Evolutionary conservation across 2,113 vertebrate species (phyloP).

Genomic region (Sphyrna mokarran): DNA sequence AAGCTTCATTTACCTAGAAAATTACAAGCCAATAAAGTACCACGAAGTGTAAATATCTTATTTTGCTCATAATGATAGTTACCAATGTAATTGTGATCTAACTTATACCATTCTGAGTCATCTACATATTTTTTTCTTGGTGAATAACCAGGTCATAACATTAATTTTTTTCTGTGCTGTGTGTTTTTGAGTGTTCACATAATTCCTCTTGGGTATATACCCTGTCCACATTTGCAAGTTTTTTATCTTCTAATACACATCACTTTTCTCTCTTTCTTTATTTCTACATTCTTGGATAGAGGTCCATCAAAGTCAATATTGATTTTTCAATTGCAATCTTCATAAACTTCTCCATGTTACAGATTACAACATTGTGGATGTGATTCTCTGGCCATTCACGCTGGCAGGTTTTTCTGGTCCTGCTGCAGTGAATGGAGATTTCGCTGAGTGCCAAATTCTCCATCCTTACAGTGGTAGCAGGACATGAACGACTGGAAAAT

Average conservation of each 20-base stretch:
- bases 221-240: not conserved
- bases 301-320: not conserved
- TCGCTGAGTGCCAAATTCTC: too few species aligned
- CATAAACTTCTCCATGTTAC: not conserved
- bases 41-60: not conserved
- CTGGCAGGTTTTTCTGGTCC: too few species aligned
- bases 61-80: not conserved
- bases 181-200: not conserved
- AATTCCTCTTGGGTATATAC: not conserved
- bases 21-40: conserved; percentile 29
- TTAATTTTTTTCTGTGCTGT: not conserved
- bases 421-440: too few species aligned
- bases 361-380: not conserved
- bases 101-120: not conserved
- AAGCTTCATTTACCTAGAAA: conserved; percentile 40
- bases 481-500: too few species aligned
- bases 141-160: not conserved
- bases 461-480: too few species aligned
- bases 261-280: not conserved
- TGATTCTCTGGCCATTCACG: too few species aligned
- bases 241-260: not conserved
- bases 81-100: not conserved
- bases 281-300: not conserved
- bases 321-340: not conserved
- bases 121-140: not conserved